These are phyloP conservation scores for Chionis minor DNA, from an alignment of 2,113 vertebrate genomes.

Conservation along the genomic window DNA sequence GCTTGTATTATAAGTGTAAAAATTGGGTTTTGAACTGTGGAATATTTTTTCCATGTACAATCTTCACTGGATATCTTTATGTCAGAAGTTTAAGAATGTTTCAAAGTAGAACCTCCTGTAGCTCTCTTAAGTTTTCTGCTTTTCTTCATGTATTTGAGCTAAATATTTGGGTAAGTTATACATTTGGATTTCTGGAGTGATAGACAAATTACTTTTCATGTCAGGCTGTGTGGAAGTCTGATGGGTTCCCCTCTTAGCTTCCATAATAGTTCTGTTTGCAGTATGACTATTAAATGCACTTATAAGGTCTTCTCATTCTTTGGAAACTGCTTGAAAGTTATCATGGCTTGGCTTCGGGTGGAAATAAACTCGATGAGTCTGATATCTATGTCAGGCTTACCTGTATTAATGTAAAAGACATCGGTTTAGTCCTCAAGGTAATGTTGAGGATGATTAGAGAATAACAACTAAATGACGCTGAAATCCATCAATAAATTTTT, in stretches of 20 bases:
- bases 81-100: neutral
- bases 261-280: rapidly evolving
- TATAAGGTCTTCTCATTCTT: neutral
- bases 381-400: neutral
- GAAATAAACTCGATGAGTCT: rapidly evolving
- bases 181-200: neutral
- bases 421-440: neutral
- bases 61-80: neutral
- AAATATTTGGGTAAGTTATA: neutral
- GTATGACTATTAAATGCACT: neutral
- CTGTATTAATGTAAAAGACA: neutral
- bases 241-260: neutral
- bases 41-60: neutral
- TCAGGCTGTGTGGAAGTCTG: neutral
- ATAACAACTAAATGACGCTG: neutral
- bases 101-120: neutral
- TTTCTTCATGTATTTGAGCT: neutral
- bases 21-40: neutral
- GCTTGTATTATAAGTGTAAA: neutral
- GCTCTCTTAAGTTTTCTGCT: neutral
- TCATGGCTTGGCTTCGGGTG: neutral
- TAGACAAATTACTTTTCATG: neutral
- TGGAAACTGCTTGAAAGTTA: neutral
- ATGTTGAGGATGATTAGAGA: neutral
- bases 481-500: neutral